These are phyloP conservation scores for Lepidothrix coronata DNA, from an alignment of 2,113 vertebrate species.

Conservation along the genomic window DNA sequence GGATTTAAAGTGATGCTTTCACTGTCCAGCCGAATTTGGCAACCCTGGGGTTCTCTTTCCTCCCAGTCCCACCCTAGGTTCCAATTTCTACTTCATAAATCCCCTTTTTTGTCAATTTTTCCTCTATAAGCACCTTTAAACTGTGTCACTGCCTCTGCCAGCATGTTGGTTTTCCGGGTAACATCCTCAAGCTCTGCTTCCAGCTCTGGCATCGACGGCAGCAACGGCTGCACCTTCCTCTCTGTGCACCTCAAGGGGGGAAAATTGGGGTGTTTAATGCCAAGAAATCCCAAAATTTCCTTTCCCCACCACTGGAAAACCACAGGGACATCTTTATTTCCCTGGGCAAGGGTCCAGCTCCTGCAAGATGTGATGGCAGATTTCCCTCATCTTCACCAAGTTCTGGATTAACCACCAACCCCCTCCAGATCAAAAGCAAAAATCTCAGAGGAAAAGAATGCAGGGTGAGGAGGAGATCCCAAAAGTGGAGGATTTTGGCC, in stretches of 20 bases:
- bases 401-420: background rate
- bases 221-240: accelerated
- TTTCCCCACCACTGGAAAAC: background rate
- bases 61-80: background rate
- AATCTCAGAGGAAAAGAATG: background rate
- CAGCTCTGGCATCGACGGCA: background rate
- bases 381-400: no score
- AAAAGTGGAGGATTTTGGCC: background rate
- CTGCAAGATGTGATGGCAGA: background rate
- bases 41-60: no score
- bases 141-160: background rate
- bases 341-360: background rate
- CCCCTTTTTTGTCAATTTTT: background rate
- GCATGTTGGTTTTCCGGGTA: accelerated
- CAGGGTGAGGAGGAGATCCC: background rate
- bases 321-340: background rate
- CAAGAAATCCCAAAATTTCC: background rate
- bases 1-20: background rate
- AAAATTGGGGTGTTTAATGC: background rate
- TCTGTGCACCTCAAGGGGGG: background rate
- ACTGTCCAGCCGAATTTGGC: background rate
- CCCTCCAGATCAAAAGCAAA: background rate
- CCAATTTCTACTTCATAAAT: background rate
- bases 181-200: background rate
- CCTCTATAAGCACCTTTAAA: background rate